Percentiles rank a stretch among this genome's conserved stretches.
These are phyloP conservation scores for Microctenopoma steveboyesi DNA, from an alignment of 2,797 vertebrate genomes.

Conservation along the genomic window DNA sequence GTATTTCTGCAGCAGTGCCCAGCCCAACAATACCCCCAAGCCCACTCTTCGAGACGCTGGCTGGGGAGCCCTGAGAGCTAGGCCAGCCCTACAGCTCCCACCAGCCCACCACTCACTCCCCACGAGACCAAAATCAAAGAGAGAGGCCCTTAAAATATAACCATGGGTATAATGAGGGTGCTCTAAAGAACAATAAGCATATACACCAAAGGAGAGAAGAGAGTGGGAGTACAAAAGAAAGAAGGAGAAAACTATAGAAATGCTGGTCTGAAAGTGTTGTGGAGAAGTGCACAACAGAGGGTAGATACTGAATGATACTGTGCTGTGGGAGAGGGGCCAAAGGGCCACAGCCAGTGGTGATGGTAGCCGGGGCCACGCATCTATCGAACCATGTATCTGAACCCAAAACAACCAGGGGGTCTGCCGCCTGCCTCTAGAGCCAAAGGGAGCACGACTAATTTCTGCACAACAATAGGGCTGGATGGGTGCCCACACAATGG, in stretches of 20 bases:
- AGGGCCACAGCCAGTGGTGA: conserved; percentile 77
- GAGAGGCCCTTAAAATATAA: conserved; percentile 81
- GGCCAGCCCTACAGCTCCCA: conserved; percentile 73
- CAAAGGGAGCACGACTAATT: conserved; percentile 83
- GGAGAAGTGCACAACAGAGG: conserved; percentile 53
- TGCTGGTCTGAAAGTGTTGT: conserved; percentile 60
- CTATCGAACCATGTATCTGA: conserved; percentile 71
- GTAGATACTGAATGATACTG: conserved; percentile 42
- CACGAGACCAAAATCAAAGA: conserved; percentile 81
- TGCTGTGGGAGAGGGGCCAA: conserved; percentile 70
- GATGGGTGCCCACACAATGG: conserved; percentile 85
- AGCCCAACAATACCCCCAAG: conserved; percentile 75
- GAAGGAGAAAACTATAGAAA: conserved; percentile 67
- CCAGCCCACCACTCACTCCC: conserved; percentile 72
- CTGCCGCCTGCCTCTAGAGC: conserved; percentile 81
- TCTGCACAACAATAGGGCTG: conserved; percentile 81
- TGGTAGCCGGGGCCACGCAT: conserved; percentile 72
- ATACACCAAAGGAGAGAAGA: conserved; percentile 73
- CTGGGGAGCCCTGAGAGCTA: conserved; percentile 74
- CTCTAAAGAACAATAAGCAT: conserved; percentile 80
- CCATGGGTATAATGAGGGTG: conserved; percentile 81
- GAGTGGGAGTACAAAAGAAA: conserved; percentile 69
- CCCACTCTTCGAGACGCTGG: conserved; percentile 77
- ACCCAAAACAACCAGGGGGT: conserved; percentile 81
- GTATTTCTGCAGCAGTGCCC: conserved; percentile 58